Conservation (phyloP, 2,113 vertebrate species). For the Caranx ignobilis region DNA sequence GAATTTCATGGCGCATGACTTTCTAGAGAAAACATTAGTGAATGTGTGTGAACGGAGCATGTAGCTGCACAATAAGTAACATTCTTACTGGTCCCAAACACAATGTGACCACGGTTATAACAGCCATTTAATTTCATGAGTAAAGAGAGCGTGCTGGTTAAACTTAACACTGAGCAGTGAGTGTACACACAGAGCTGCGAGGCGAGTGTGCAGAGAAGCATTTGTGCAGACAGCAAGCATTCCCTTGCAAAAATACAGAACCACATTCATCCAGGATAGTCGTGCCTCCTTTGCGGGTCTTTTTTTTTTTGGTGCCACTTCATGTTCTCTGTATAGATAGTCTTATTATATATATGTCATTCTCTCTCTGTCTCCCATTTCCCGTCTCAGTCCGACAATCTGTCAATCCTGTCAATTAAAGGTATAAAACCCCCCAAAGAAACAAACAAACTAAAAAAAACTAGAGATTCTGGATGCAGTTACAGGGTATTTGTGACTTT, state of each 20-base stretch:
- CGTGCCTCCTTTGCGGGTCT: no score
- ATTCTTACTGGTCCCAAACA: not conserved
- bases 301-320: no score
- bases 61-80: not conserved
- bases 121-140: constrained; percentile 4
- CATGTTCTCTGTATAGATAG: no score
- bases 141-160: not conserved
- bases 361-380: no score
- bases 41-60: not conserved
- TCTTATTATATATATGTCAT: no score
- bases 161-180: not conserved
- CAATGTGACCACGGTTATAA: constrained; percentile 10
- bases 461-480: no score
- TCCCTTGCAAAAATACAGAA: not conserved
- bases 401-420: no score
- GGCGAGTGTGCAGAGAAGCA: not conserved
- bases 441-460: no score
- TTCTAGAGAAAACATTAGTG: not conserved
- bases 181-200: not conserved
- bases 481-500: no score
- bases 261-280: no score
- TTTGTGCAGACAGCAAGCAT: not conserved
- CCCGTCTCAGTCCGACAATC: no score
- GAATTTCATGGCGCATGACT: constrained; percentile 24
- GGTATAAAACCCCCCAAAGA: no score